Conservation (phyloP, 2,888 invertebrate genomes). For the Cylindroiulus punctatus region DNA sequence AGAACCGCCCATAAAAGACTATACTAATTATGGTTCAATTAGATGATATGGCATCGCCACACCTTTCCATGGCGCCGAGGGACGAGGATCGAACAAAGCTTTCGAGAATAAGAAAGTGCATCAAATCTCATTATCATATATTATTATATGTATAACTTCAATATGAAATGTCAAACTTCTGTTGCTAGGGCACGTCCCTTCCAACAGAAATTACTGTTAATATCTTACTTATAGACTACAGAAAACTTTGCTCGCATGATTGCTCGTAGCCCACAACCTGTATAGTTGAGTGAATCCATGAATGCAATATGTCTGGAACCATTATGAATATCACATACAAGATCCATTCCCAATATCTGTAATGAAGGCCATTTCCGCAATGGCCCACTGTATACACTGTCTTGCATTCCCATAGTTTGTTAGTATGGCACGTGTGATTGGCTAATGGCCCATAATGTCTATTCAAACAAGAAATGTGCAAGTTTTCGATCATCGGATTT, state of each 20-base stretch:
- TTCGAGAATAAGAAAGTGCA: neutral
- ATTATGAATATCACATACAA: neutral
- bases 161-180: neutral
- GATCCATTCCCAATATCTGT: slow-evolving; percentile 14
- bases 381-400: neutral
- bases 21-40: neutral
- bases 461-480: slow-evolving; percentile 20
- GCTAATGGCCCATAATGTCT: slow-evolving; percentile 12
- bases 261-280: neutral
- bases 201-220: too few relatives aligned
- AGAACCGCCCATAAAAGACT: slow-evolving; percentile 3
- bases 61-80: neutral
- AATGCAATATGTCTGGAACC: slow-evolving; percentile 17
- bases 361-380: neutral
- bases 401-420: neutral
- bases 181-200: too few relatives aligned
- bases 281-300: neutral
- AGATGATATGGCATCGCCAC: neutral
- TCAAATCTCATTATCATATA: slow-evolving; percentile 1
- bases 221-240: neutral
- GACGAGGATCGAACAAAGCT: neutral
- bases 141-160: neutral
- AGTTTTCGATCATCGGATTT: slow-evolving; percentile 16
- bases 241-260: neutral
- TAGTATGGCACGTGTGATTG: neutral